Base-by-base conservation (phyloP, 2,797 vertebrate species). In the Furcifer pardalis region DNA sequence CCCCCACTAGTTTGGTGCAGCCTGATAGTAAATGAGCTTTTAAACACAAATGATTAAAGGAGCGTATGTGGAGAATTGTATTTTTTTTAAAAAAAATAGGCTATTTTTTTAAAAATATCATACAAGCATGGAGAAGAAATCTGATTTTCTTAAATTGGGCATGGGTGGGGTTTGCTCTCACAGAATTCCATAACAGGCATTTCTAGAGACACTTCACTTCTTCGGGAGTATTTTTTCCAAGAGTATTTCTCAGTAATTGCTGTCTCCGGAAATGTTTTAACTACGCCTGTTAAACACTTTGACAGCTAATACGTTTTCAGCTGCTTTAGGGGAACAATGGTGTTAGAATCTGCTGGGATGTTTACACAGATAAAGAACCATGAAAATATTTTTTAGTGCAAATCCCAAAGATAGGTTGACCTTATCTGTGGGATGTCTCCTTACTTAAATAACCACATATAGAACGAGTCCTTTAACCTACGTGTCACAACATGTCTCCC, bases 221-320 rank as follows among this genome's bases (percentile, higher is more conserved):
- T 92, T 79, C 81, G 85, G 85, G 82, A 90, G 81, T 63, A 84
- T 83, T 86, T 92, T 77, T 81, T 91, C 87, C 72, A 60, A 71
- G 81, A 91, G 82, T 63, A 82, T 79, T 95, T 93, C 91, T 82
- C 91, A 89, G 86, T 83, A 90, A 89, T 89, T 89, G 83, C 86
- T 90, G 46, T 89, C 88, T 89, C 19, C 88, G 82, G n/a, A 92
- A 90, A 91, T 86, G 74, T 87, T 86, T 91, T 88, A 84, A 82
- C 69, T 74, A 86, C 87, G 84, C 85, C 89, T 91, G 87, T 93
- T 94, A 92, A 87, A 90, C 82, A 69, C 85, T 87, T 52, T 87
- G 90, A 92, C 84, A 90, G 84, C 84, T 94, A 89, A 84, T 88
- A 92, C 90, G 75, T 90, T 91, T 84, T 88, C 81, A n/a, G 79